phyloP scores from a whole-genome alignment of 2,113 vertebrate species.

The Nerophis lumbriciformis region DNA sequence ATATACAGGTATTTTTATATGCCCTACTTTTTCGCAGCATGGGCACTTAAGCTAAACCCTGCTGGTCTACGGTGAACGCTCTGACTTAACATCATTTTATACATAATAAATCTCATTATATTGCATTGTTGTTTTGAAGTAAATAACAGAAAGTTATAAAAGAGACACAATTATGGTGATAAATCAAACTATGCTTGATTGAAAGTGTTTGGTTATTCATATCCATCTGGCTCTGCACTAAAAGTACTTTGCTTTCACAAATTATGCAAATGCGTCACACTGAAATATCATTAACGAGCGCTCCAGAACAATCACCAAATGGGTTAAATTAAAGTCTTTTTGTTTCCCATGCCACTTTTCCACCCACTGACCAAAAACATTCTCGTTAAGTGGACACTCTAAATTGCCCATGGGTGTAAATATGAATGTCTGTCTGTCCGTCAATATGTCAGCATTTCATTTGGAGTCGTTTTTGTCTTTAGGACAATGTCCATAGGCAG shows the following conservation, averaged over 20 bases:
- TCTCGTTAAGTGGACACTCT: neutral
- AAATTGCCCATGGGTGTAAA: neutral
- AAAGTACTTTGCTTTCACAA: constrained; percentile 2
- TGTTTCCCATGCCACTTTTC: constrained; percentile 4
- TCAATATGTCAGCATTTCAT: neutral
- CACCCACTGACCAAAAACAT: constrained; percentile 1
- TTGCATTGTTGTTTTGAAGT: neutral
- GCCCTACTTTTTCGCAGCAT: constrained; percentile 35
- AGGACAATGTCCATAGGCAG: neutral
- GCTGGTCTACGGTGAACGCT: constrained; percentile 38
- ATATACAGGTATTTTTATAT: constrained; percentile 66
- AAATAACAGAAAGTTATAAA: neutral
- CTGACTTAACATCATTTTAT: constrained; percentile 18
- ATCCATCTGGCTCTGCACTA: constrained; percentile 5
- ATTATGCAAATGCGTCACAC: constrained; percentile 3
- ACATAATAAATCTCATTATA: neutral
- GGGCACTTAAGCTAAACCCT: constrained; percentile 20
- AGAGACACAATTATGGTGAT: constrained; percentile 1
- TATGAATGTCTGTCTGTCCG: neutral
- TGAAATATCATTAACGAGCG: constrained; percentile 2
- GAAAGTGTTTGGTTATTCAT: constrained; percentile 5
- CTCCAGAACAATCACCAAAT: constrained; percentile 1
- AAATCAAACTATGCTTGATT: constrained; percentile 9
- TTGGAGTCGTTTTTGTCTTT: neutral
- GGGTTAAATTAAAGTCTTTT: constrained; percentile 3